Percentiles rank a stretch among this genome's conserved stretches.
Evolutionary conservation across 2,797 vertebrate genomes (phyloP).

Genomic region (Hyperoplus immaculatus): DNA sequence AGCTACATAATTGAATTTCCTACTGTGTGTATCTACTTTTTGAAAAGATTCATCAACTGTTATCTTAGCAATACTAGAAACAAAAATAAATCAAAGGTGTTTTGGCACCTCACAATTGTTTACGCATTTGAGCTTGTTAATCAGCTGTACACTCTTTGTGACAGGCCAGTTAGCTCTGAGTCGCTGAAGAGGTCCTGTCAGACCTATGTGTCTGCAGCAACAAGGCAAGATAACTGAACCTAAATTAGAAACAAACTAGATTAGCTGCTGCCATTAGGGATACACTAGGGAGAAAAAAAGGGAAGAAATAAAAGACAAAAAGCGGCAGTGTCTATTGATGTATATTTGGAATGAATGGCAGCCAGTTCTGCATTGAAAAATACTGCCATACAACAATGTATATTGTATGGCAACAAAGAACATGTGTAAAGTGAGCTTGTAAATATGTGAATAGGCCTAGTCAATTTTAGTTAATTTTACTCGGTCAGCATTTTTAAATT

Average conservation of each 20-base stretch:
- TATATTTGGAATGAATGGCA: neutral
- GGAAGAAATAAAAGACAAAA: neutral
- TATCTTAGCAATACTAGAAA: neutral
- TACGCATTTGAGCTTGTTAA: constrained; percentile 8
- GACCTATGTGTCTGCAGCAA: constrained; percentile 35
- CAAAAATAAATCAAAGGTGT: too few species aligned
- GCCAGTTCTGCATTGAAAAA: too few species aligned
- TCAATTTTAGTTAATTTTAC: too few species aligned
- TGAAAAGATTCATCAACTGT: neutral
- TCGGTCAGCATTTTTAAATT: too few species aligned
- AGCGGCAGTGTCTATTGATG: neutral
- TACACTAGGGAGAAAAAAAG: constrained; percentile 1
- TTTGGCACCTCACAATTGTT: neutral
- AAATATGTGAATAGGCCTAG: too few species aligned
- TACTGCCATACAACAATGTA: too few species aligned
- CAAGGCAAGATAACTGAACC: constrained; percentile 58
- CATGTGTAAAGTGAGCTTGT: too few species aligned
- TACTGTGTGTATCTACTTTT: neutral
- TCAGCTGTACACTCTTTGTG: constrained; percentile 1
- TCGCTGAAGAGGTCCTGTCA: constrained; percentile 33
- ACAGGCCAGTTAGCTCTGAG: constrained; percentile 7
- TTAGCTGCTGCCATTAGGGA: constrained; percentile 15
- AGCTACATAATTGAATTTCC: neutral
- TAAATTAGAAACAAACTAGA: constrained; percentile 69
- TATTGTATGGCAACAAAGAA: too few species aligned